Base-by-base conservation (phyloP, 2,113 vertebrate genomes). In the Psittacara wagleri region DNA sequence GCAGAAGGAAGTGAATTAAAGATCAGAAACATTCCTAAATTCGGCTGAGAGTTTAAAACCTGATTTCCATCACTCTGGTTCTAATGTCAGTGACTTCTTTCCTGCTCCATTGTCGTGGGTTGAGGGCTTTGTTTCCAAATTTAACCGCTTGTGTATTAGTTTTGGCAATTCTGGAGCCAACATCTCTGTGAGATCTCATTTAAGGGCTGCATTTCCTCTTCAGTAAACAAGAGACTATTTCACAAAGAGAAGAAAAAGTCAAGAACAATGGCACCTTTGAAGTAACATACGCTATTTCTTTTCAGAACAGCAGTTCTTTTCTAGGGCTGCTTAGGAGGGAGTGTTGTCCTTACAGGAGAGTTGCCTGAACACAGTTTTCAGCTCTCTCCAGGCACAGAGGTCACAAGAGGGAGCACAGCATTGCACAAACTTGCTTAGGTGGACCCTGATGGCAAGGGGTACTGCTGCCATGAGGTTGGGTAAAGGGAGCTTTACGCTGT, bases 151-250 rank as follows among this genome's bases (percentile, higher is more conserved):
- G 44, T 87, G 37, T 94, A 95, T 92, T 95, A 63, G 76, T 96
- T 96, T 92, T 97, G 88, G 93, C 92, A 82, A 83, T 93, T 95
- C 35, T 90, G 92, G 83, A 92, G 88, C 66, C 94, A 92, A 86
- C 86, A 91, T 84, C 69, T 57, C 80, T 73, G 28, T 72, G 74
- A 88, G 86, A 94, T 92, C 86, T 94, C 91, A 94, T 95, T 94
- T 96, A 85, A 90, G 67, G 41, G 31, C 70, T 62, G 23, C 76
- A 88, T 83, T 94, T 92, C 64, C 93, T 94, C 88, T 88, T 86
- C 54, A 33, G 74, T 89, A 92, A 94, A 77, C 54, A 54, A 78
- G 35, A 87, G 44, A 77, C 52, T 69, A 68, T 91, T 91, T 91
- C 41, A 77, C 28, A 88, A 79, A 89, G 49, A 82, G 70, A 91